Base-by-base conservation (phyloP, 2,113 vertebrate genomes). In the Dipodomys stephensi region DNA sequence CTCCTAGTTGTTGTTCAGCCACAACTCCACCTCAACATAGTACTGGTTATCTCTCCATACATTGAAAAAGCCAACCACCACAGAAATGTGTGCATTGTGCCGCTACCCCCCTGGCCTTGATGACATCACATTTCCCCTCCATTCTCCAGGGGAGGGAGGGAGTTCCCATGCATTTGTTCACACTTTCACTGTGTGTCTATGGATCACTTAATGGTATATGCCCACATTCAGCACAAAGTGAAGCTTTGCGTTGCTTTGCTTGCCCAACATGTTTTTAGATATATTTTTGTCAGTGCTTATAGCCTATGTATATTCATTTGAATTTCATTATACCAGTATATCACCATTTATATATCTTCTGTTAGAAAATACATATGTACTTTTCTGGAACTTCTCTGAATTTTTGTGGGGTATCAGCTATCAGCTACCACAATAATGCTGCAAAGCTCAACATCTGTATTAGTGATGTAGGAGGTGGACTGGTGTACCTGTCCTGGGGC, bases 111-210 rank as follows among this genome's bases (percentile, higher is more conserved):
- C 22, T 53, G 9, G 49, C 49, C 49, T 49, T 49, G 49, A 49
- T 49, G 49, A 49, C 49, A 9, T 49, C 49, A 12, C 11, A 27
- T 0, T 18, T 30, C 9, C 44, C 25, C 30, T 71, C 39, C 18
- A 20, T 28, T 39, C 39, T 39, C 39, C 39, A 39, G 39, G 23
- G 35, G 7, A 44, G 3, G 49, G 49, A 49, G 49, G 2, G 12
- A 6, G 22, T 32, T n/a, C 32, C 22, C 6, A 0, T 6, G 8
- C 10, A 0, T 4, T 1, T 23, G 7, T 8, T 35, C 28, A 16
- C 22, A 2, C 23, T 53, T 35, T 49, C 8, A 6, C 44, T 49
- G 10, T n/a, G 16, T 2, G 32, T 67, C 30, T 64, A 19, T 27
- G 13, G 6, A 28, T 20, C 57, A 69, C 28, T 69, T 60, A 44